Evolutionary conservation across 2,888 invertebrate genomes (phyloP).

Genomic region (Campoplex capitator): DNA sequence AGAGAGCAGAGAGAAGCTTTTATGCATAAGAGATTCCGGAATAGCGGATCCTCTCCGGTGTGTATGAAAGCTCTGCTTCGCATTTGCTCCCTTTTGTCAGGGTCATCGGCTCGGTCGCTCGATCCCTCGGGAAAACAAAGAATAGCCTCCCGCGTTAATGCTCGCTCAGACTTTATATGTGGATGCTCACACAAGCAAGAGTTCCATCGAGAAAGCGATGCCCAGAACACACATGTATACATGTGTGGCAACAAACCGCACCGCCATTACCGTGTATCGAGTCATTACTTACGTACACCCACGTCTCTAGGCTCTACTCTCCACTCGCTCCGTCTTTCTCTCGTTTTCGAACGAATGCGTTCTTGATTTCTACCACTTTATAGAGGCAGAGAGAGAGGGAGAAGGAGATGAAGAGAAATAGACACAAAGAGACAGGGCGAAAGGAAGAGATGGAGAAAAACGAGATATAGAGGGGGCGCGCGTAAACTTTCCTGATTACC

Average conservation of each 20-base stretch:
- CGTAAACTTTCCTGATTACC: constrained; percentile 81
- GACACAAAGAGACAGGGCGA: constrained; percentile 46
- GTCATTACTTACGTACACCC: constrained; percentile 76
- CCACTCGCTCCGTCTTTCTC: neutral
- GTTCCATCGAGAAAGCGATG: constrained; percentile 35
- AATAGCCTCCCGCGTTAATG: constrained; percentile 71
- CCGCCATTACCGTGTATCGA: constrained; percentile 77
- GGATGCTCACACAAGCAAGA: constrained; percentile 58
- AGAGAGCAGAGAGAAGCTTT: neutral
- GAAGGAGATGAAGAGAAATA: constrained; percentile 9
- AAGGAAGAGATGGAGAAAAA: constrained; percentile 10
- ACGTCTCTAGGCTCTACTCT: constrained; percentile 9
- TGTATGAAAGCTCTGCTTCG: constrained; percentile 27
- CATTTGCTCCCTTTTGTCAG: constrained; percentile 38
- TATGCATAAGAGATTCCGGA: constrained; percentile 19
- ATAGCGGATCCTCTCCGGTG: constrained; percentile 33
- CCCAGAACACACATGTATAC: constrained; percentile 9
- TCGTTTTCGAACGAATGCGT: constrained; percentile 15
- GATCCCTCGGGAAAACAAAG: constrained; percentile 70
- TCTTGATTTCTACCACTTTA: constrained; percentile 33
- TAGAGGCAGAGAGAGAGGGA: neutral
- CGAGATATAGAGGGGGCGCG: constrained; percentile 50
- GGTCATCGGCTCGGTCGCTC: constrained; percentile 55
- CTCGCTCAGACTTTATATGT: constrained; percentile 25
- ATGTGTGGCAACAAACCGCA: constrained; percentile 52